Evolutionary conservation across 2,113 vertebrate genomes (phyloP).

Genomic region (Scomber scombrus): DNA sequence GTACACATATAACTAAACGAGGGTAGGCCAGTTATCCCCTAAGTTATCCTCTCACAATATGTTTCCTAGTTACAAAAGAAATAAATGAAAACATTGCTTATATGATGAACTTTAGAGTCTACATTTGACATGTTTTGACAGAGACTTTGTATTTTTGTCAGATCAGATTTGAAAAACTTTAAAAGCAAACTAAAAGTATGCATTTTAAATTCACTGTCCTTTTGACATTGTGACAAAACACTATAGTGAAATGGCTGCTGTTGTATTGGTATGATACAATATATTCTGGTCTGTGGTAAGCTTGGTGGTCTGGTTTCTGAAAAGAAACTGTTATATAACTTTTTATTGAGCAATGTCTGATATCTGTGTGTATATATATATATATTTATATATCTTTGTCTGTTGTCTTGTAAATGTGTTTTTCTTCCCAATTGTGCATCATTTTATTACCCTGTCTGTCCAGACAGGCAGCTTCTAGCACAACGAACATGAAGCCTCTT

Average conservation of each 20-base stretch:
- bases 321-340: background rate
- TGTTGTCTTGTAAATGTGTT: background rate
- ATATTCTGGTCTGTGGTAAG: background rate
- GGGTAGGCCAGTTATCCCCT: slow-evolving; percentile 43
- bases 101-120: background rate
- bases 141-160: background rate
- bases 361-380: too few species aligned
- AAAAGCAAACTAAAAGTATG: background rate
- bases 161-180: background rate
- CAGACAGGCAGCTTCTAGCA: background rate
- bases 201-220: background rate
- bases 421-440: background rate
- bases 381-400: background rate
- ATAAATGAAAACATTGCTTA: slow-evolving; percentile 21
- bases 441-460: background rate
- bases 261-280: background rate
- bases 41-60: slow-evolving; percentile 48
- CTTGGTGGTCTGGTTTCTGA: background rate
- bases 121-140: background rate
- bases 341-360: too few species aligned
- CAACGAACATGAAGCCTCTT: background rate
- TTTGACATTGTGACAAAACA: too few species aligned
- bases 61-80: slow-evolving; percentile 50
- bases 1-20: slow-evolving; percentile 82
- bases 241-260: too few species aligned